Evolutionary conservation across 2,113 vertebrate genomes (phyloP).

Genomic region (Neomonachus schauinslandi): DNA sequence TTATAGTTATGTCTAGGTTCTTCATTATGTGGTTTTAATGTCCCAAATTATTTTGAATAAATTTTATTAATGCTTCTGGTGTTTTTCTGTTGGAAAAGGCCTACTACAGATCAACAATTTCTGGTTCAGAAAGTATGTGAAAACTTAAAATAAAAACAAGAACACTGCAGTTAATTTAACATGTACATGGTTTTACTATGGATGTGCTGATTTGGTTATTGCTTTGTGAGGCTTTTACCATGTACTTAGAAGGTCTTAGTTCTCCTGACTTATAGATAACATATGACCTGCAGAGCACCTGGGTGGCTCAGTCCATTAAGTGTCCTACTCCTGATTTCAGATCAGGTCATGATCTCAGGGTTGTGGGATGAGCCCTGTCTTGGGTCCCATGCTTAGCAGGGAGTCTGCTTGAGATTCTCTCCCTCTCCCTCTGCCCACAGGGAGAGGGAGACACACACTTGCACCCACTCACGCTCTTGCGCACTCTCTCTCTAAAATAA

Average conservation of each 20-base stretch:
- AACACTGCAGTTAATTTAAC: not conserved
- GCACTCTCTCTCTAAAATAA: not conserved
- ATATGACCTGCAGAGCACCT: not conserved
- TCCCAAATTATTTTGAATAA: not conserved
- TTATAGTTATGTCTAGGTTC: not conserved
- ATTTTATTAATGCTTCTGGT: not conserved
- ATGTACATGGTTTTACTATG: not conserved
- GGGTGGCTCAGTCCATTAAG: not conserved
- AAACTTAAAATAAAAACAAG: not conserved
- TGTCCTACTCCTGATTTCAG: not conserved
- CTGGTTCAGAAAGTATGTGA: not conserved
- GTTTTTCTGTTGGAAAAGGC: not conserved
- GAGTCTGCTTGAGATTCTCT: not conserved
- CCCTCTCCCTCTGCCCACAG: not conserved
- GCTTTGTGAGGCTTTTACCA: not conserved
- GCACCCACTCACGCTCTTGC: not conserved
- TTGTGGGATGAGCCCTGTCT: not conserved
- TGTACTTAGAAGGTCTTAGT: not conserved
- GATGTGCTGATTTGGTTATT: not conserved
- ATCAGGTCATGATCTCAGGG: not conserved
- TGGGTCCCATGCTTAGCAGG: not conserved
- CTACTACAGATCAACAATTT: not conserved
- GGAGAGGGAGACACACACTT: not conserved
- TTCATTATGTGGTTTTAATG: not conserved
- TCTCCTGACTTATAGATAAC: not conserved